These are phyloP conservation scores for Cerastis leucographa DNA, from an alignment of 2,888 invertebrate species.

Conservation along the genomic window DNA sequence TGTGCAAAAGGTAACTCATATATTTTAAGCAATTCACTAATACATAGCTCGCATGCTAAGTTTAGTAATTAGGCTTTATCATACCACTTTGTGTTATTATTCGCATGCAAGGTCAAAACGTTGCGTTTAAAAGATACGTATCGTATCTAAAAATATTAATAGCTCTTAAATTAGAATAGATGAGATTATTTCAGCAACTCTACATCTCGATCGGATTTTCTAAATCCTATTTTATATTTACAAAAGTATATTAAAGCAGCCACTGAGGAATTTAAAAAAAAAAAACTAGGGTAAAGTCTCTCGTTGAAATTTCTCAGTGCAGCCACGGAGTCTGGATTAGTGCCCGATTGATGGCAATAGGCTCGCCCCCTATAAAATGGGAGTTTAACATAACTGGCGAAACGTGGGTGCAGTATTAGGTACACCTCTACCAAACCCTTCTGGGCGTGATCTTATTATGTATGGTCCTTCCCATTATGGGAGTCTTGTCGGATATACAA, in stretches of 20 bases:
- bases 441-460: no score
- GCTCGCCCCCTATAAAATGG: no score
- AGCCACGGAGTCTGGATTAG: no score
- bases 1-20: slow-evolving; percentile 43
- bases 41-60: slow-evolving; percentile 42
- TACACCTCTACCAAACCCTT: no score
- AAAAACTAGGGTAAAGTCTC: no score
- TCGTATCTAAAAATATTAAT: background rate
- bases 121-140: slow-evolving; percentile 19
- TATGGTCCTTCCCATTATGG: background rate
- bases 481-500: background rate
- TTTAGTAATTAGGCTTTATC: slow-evolving; percentile 50
- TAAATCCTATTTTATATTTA: background rate
- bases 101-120: slow-evolving; percentile 54
- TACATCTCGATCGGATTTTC: background rate
- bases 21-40: slow-evolving; percentile 54
- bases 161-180: background rate
- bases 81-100: slow-evolving; percentile 41
- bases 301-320: no score
- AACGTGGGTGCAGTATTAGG: no score
- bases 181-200: background rate
- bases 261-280: background rate
- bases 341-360: no score
- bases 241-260: background rate
- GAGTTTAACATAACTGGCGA: no score